A percentile compares a stretch with the other conserved stretches of the same genome.
Evolutionary conservation across 2,797 vertebrate species (phyloP).

Genomic region (Gastrophryne carolinensis): DNA sequence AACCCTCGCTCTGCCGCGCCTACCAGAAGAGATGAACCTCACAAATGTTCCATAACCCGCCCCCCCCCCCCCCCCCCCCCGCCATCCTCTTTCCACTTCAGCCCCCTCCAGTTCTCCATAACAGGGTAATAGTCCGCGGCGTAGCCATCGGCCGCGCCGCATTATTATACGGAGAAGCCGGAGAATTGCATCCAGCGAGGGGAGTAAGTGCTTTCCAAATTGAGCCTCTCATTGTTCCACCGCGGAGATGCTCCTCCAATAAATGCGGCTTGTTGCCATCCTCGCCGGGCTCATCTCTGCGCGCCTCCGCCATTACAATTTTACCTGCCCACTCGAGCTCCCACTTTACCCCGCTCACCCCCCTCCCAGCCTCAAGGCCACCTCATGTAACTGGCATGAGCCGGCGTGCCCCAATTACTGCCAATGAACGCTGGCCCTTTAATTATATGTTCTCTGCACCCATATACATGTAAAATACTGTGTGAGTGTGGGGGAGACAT

Average conservation of each 20-base stretch:
- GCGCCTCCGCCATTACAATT: not conserved
- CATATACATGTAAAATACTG: too few relatives aligned
- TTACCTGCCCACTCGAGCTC: too few relatives aligned
- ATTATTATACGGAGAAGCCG: constrained; percentile 11
- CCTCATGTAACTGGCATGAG: too few relatives aligned
- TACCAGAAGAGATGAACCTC: too few relatives aligned
- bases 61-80: too few relatives aligned
- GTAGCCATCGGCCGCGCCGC: not conserved
- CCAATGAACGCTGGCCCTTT: too few relatives aligned
- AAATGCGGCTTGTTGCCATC: constrained; percentile 6
- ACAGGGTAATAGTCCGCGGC: not conserved
- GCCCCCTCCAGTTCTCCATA: not conserved
- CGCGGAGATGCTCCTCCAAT: not conserved
- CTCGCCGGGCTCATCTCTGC: not conserved
- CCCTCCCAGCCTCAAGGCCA: too few relatives aligned
- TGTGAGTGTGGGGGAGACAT: too few relatives aligned
- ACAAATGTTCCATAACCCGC: too few relatives aligned
- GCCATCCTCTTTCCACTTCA: not conserved
- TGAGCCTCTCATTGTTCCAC: constrained; percentile 34
- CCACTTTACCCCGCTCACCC: too few relatives aligned
- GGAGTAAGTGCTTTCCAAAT: constrained; percentile 30
- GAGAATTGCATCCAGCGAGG: not conserved
- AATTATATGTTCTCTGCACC: too few relatives aligned
- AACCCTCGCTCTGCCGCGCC: not conserved
- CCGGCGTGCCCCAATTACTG: too few relatives aligned